phyloP scores from a whole-genome alignment of 2,797 vertebrate species.

The Myotis findleyi region DNA sequence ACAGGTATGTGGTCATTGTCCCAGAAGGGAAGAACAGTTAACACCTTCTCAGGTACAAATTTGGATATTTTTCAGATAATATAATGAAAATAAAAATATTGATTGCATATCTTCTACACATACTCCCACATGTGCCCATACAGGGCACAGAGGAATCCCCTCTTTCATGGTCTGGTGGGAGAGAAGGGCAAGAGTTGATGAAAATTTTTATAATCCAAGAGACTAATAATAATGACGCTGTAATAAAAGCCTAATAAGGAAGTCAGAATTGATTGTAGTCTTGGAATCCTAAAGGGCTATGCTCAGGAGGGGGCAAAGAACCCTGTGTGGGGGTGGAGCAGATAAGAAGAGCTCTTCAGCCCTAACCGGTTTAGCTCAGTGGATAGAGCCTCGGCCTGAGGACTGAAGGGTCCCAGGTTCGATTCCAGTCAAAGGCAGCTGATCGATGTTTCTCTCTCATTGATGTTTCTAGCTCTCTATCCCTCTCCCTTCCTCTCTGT shows the following conservation, averaged over 20 bases:
- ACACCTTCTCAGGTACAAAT: not conserved
- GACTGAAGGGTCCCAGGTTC: no score
- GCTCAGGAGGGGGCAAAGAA: not conserved
- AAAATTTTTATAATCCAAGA: no score
- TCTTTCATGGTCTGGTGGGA: not conserved
- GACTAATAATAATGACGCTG: not conserved
- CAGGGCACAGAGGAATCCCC: not conserved
- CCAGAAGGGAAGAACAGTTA: not conserved
- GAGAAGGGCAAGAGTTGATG: not conserved
- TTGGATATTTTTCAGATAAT: not conserved
- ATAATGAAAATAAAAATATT: not conserved
- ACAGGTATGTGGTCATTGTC: accelerated
- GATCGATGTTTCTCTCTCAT: no score
- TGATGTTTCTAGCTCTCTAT: no score
- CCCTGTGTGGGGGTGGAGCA: no score
- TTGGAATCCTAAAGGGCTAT: not conserved
- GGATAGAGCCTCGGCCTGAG: no score
- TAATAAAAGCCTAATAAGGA: not conserved
- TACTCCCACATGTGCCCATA: not conserved
- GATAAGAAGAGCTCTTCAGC: not conserved
- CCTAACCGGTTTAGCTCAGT: no score
- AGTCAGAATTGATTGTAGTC: not conserved
- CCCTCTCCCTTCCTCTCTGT: no score
- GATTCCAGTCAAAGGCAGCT: no score
- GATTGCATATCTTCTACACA: not conserved